These are phyloP conservation scores for Pristionchus entomophagus DNA, from an alignment of 2,888 invertebrate genomes.

Conservation along the genomic window DNA sequence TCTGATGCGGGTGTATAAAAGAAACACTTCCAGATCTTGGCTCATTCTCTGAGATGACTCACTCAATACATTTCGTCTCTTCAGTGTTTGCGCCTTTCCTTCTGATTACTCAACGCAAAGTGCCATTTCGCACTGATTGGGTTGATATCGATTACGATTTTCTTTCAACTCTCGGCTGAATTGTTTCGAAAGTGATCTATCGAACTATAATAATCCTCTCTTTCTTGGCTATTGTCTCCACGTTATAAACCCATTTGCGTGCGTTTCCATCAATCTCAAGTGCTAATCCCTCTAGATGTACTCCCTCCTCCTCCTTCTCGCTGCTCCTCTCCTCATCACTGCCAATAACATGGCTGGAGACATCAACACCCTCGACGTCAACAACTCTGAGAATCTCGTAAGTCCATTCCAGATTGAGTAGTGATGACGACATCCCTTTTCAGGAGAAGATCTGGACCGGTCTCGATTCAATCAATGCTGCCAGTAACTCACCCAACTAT, in stretches of 20 bases:
- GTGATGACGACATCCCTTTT: not conserved
- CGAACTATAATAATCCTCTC: not conserved
- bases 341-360: not conserved
- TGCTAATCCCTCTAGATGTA: not conserved
- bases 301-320: not conserved
- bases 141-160: not conserved
- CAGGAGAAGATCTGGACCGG: constrained; percentile 30
- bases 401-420: not conserved
- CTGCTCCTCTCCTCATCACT: not conserved
- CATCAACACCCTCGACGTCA: not conserved
- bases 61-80: not conserved
- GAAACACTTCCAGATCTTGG: not conserved
- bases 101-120: constrained; percentile 22
- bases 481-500: not conserved
- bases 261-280: not conserved
- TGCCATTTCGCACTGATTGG: not conserved
- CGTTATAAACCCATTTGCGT: not conserved
- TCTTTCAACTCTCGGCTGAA: not conserved
- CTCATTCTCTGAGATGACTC: not conserved
- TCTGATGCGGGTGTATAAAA: too few relatives aligned
- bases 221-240: not conserved
- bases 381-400: not conserved
- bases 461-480: not conserved
- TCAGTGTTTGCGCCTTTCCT: not conserved
- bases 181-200: not conserved